phyloP scores from a whole-genome alignment of 2,888 invertebrate species.

The Caenorhabditis virilis region DNA sequence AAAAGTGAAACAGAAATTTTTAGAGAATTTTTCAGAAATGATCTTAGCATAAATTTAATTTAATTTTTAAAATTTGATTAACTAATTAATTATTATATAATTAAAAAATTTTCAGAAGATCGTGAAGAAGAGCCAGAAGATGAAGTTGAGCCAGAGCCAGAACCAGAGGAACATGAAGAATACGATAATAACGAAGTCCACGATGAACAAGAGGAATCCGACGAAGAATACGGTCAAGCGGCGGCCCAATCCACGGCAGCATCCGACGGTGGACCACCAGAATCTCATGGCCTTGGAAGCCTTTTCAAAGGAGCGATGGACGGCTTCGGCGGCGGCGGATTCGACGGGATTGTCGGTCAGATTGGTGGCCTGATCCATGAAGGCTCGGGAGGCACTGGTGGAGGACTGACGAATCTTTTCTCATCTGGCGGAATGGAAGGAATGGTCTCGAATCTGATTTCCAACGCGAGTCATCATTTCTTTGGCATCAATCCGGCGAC shows the following conservation, averaged over 20 bases:
- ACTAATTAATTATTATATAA: too few relatives aligned
- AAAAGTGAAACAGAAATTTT: too few relatives aligned
- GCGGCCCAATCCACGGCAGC: conserved; percentile 3
- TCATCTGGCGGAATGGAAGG: conserved; percentile 53
- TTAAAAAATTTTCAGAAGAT: too few relatives aligned
- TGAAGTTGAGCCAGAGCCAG: conserved; percentile 5
- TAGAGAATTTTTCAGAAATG: too few relatives aligned
- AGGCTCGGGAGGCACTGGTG: conserved; percentile 44
- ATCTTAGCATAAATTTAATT: too few relatives aligned
- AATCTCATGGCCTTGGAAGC: conserved; percentile 12
- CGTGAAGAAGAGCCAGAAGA: conserved; percentile 6
- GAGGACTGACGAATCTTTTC: conserved; percentile 44
- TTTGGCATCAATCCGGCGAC: conserved; percentile 56
- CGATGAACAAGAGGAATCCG: conserved; percentile 32
- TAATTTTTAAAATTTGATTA: too few relatives aligned
- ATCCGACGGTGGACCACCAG: conserved; percentile 10
- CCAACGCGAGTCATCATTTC: conserved; percentile 55
- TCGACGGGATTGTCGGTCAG: conserved; percentile 51
- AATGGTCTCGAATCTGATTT: conserved; percentile 51
- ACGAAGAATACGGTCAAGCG: conserved; percentile 20
- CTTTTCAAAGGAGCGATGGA: conserved; percentile 39
- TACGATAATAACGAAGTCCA: conserved; percentile 7
- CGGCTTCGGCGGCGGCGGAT: conserved; percentile 50
- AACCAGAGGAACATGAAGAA: conserved; percentile 17
- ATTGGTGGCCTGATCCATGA: conserved; percentile 47